Base-by-base conservation (phyloP, 2,113 vertebrate genomes). In the Felis chaus region DNA sequence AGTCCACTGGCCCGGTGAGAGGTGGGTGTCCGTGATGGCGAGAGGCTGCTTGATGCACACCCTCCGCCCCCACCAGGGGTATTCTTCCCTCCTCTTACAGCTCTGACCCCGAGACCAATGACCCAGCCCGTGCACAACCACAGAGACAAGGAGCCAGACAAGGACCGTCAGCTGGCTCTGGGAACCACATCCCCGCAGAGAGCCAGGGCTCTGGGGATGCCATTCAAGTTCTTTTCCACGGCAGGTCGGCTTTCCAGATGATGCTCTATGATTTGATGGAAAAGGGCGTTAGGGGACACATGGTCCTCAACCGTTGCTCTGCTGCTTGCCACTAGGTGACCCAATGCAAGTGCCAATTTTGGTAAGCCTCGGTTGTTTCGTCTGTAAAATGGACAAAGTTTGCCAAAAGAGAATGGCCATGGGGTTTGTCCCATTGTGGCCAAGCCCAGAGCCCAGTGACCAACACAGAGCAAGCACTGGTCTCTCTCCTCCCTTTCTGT, bases 1-100 rank as follows among this genome's bases (percentile, higher is more conserved):
- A 29, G 45, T 27, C 31, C 0, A 1, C 39, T 29, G 63, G 63
- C 21, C 41, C 0, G 0, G 39, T 9, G 27, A 18, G 18, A 50
- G 65, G 68, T 45, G 45, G 45, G 68, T 4, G 3, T 33, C 29
- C 29, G 2, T 10, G 55, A 53, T 55, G 55, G n/a, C 10, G 71
- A 36, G 53, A 50, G 15, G 33, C 71, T 79, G 71, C 19, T 6
- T 3, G 27, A 27, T 27, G 39, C 27, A 19, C 39, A 36, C 50
- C 31, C 25, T 27, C 31, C 10, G 1, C 79, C 21, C 31, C 31
- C 81, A 81, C 65, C 2, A 69, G 14, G 61, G 94, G 33, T 3
- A 5, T 1, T 48, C 19, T 7, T 50, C 12, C 36, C 50, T 50
- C 71, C 63, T 79, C 50, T n/a, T 8, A n/a, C 14, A 48, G 23